Conservation (phyloP, 1,140 invertebrate genomes). For the Leptinotarsa lineolata region DNA sequence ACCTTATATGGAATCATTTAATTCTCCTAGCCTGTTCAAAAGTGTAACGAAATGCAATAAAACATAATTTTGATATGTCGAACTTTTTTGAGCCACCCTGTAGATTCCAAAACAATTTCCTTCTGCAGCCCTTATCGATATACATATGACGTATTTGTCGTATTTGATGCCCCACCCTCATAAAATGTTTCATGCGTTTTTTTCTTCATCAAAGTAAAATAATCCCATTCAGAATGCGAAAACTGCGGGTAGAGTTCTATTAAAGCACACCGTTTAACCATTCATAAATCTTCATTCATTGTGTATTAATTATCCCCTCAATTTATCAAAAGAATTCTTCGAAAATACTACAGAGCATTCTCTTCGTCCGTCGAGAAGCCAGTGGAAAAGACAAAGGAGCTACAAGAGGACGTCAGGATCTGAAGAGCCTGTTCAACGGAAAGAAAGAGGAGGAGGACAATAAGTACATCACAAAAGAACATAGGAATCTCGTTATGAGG, state of each 20-base stretch:
- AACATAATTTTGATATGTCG: no score
- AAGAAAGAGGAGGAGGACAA: neutral
- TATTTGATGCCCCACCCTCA: no score
- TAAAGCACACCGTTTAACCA: neutral
- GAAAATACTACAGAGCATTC: neutral
- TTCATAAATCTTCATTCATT: neutral
- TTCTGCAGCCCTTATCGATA: no score
- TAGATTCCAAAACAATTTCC: no score
- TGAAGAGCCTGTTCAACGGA: neutral
- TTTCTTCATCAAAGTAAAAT: no score
- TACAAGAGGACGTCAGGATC: conserved; percentile 5
- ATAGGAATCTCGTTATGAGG: neutral
- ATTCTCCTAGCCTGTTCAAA: no score
- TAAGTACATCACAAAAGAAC: conserved; percentile 5
- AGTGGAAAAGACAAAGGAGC: neutral
- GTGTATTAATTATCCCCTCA: neutral
- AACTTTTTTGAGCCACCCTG: no score
- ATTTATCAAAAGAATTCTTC: neutral
- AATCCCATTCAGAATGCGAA: no score
- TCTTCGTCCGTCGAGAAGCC: neutral
- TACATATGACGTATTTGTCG: no score
- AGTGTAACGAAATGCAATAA: no score
- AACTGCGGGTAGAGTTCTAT: neutral
- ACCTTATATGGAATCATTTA: no score
- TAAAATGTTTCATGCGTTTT: no score